Base-by-base conservation (phyloP, 2,797 vertebrate genomes). In the Falco cherrug region DNA sequence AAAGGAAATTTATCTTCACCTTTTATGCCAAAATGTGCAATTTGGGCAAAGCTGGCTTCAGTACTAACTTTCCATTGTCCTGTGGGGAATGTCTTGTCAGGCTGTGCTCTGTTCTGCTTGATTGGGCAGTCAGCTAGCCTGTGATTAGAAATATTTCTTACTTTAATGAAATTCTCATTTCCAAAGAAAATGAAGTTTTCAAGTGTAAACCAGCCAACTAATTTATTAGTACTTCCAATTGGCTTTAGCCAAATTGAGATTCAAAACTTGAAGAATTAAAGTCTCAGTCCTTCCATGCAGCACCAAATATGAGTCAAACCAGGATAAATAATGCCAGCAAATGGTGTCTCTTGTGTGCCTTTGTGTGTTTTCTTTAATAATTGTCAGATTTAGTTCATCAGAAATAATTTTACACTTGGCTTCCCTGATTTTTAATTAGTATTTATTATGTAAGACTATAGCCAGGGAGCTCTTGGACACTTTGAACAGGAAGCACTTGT, bases 401-500 rank as follows among this genome's bases (percentile, higher is more conserved):
- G 13, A 45, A 48, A 57, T 73, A 76, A 87, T 93, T 84, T 95
- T 93, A 60, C 48, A 45, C 56, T 70, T 75, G 80, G 67, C 64
- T 95, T 77, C 48, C 18, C 29, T 85, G 74, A 50, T 78, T 87
- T 93, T 90, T 92, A 92, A 87, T 90, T 64, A 81, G 41, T 43
- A 39, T 88, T 89, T 92, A n/a, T 90, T 26, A 17, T 57, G 84
- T 78, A 76, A 74, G 57, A 12, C 65, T 68, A 29, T 63, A 59
- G 74, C 57, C 51, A 67, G 53, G 71, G 63, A 71, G 65, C 71
- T 92, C 54, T 26, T 59, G 87, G 65, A 45, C 69, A 33, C 71
- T 70, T 29, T 43, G 79, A 82, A 25, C 35, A 51, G 83, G 64
- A 75, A 63, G 24, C 43, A 39, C n/a, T 76, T 56, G 45, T 35